These are phyloP conservation scores for Magallana gigas DNA, from an alignment of 1,140 invertebrate genomes.

Conservation along the genomic window DNA sequence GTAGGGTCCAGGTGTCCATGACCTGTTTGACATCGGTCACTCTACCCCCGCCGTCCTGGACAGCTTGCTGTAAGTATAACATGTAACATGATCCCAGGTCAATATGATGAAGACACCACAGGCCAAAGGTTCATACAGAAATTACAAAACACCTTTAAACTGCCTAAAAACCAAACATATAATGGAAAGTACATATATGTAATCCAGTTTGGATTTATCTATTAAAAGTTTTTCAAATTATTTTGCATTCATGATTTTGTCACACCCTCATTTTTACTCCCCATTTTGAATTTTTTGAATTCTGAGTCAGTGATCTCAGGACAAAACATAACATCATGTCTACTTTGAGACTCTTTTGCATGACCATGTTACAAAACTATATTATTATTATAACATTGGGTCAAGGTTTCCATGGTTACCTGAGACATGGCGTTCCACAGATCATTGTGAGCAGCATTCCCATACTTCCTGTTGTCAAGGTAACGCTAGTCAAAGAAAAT, in stretches of 20 bases:
- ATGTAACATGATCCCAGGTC: background rate
- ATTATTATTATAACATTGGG: no score
- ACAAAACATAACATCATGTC: no score
- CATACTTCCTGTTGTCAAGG: constrained; percentile 87
- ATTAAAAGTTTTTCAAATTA: no score
- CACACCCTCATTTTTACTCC: no score
- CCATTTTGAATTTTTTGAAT: no score
- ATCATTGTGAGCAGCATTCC: constrained; percentile 91
- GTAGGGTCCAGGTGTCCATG: constrained; percentile 95
- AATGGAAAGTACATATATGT: no score
- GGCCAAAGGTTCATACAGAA: background rate
- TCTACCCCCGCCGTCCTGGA: constrained; percentile 42
- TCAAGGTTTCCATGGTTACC: constrained; percentile 79
- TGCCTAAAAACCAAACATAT: background rate
- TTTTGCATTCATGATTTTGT: no score
- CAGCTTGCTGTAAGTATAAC: constrained; percentile 62
- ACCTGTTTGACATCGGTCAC: constrained; percentile 82
- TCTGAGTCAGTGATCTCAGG: no score
- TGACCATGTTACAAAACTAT: no score
- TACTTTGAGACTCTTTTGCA: no score
- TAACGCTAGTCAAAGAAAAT: constrained; percentile 80
- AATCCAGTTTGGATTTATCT: no score
- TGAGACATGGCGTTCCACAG: constrained; percentile 90
- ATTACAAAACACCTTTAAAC: background rate
- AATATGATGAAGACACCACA: background rate